Conservation (phyloP, 2,888 invertebrate genomes). For the Drosophila colorata region DNA sequence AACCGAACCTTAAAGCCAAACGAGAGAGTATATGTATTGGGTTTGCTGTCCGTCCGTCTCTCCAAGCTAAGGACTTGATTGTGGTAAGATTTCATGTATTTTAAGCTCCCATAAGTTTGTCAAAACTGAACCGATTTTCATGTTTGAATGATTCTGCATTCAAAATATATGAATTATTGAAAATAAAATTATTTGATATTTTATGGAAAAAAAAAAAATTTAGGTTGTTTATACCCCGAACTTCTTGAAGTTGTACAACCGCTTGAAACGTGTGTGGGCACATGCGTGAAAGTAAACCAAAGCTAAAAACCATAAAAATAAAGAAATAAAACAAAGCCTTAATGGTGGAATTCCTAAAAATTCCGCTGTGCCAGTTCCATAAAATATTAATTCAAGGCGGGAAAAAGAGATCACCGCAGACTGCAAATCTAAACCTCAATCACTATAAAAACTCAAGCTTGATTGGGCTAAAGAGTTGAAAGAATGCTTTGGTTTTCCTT, state of each 20-base stretch:
- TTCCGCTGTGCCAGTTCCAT: not conserved
- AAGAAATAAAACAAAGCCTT: not conserved
- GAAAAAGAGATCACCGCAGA: not conserved
- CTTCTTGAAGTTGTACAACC: not conserved
- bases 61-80: too few species aligned
- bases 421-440: not conserved
- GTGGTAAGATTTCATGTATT: too few species aligned
- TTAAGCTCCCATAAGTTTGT: too few species aligned
- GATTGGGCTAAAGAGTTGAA: not conserved
- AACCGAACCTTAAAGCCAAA: not conserved
- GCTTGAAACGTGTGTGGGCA: not conserved
- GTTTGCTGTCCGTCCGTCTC: too few species aligned
- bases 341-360: not conserved
- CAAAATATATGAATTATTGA: too few species aligned
- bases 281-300: not conserved
- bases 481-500: not conserved
- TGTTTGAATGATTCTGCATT: too few species aligned
- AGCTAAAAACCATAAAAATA: not conserved
- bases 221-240: not conserved
- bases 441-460: not conserved
- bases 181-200: too few species aligned
- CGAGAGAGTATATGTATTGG: too few species aligned
- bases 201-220: too few species aligned
- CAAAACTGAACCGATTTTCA: too few species aligned
- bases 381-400: not conserved